Evolutionary conservation across 2,113 vertebrate species (phyloP).

Genomic region (Micromys minutus): DNA sequence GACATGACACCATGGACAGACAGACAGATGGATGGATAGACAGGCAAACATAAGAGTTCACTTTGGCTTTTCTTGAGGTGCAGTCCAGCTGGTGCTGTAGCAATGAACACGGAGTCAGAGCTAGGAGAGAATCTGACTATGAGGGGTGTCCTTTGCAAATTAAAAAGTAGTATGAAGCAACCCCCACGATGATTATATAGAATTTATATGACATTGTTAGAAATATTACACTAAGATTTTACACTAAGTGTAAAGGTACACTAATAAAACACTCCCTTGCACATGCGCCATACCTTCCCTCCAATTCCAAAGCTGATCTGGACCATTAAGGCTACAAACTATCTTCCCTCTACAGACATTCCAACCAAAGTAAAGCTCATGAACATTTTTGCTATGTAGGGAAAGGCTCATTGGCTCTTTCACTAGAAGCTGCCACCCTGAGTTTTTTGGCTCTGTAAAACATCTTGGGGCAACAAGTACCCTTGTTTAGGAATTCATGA

Average conservation of each 20-base stretch:
- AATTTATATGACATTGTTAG: not conserved
- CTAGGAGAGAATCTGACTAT: not conserved
- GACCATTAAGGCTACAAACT: not conserved
- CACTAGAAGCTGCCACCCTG: not conserved
- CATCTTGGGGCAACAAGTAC: not conserved
- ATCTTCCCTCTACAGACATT: not conserved
- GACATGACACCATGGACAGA: too few relatives aligned
- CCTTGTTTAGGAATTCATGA: constrained; percentile 27
- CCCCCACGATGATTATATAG: not conserved
- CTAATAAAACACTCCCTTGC: too few relatives aligned
- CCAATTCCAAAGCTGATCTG: not conserved
- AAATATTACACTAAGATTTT: not conserved
- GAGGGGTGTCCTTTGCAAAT: not conserved
- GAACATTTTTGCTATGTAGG: not conserved
- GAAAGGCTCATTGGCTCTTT: not conserved
- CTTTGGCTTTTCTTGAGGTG: not conserved
- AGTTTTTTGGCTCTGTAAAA: not conserved
- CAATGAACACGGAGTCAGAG: not conserved
- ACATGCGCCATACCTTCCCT: not conserved
- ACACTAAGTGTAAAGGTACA: too few relatives aligned
- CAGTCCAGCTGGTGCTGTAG: not conserved
- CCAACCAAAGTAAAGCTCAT: not conserved
- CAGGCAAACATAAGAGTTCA: not conserved
- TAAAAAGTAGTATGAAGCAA: not conserved
- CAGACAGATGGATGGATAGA: too few relatives aligned